Evolutionary conservation across 2,797 vertebrate genomes (phyloP).

Genomic region (Zenarchopterus dispar): DNA sequence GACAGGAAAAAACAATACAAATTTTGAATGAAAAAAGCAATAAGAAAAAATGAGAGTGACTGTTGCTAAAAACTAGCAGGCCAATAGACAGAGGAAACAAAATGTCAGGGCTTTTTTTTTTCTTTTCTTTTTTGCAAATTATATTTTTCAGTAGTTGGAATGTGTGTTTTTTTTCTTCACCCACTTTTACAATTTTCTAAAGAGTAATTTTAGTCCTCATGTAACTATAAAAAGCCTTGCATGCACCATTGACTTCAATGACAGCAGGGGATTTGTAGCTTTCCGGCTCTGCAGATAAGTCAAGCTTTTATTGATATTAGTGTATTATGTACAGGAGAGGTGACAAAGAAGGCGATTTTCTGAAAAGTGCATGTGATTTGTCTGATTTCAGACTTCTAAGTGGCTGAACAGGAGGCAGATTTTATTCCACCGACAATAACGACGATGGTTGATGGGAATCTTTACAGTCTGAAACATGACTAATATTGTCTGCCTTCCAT

Average conservation of each 20-base stretch:
- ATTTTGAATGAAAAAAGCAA: background rate
- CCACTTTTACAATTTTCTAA: too few relatives aligned
- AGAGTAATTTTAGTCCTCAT: too few relatives aligned
- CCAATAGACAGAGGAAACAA: background rate
- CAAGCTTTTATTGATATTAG: background rate
- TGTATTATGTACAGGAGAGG: background rate
- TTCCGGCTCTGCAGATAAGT: constrained; percentile 1
- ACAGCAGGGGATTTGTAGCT: background rate
- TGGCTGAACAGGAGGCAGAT: background rate
- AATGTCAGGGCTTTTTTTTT: background rate
- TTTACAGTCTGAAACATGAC: too few relatives aligned
- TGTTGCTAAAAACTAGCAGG: too few relatives aligned
- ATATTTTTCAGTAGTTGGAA: background rate
- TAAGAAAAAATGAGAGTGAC: too few relatives aligned
- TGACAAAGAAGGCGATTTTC: background rate
- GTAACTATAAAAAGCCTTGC: too few relatives aligned
- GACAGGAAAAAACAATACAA: constrained; percentile 6
- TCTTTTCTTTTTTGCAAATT: background rate
- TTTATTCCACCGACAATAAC: background rate
- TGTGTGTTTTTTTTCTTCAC: too few relatives aligned
- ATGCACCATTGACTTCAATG: too few relatives aligned
- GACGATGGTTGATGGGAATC: too few relatives aligned
- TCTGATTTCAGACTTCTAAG: background rate
- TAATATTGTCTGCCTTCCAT: too few relatives aligned
- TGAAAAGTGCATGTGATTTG: background rate